Evolutionary conservation across 92 coral and sea anemone species (phyloP), one percentile per base, ranked within the genome.

Genomic region (Isaurus tuberculatus): DNA sequence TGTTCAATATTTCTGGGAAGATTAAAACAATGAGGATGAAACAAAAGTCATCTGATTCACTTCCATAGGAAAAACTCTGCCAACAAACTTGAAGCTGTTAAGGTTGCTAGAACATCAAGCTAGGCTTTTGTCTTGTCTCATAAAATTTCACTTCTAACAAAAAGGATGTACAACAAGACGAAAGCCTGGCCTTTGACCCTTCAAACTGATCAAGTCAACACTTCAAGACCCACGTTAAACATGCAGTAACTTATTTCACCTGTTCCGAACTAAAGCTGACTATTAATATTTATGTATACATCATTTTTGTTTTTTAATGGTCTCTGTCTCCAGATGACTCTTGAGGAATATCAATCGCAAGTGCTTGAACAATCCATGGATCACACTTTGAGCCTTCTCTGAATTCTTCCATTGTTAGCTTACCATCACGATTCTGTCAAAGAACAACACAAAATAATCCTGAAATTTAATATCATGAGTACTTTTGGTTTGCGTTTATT

Each of bases 341-440:
- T 27, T 91, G 94, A 6, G 97, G 97, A 11, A 93, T 84, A 78
- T 95, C 97, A 61, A 95, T 94, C 15, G 98, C 95, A 28, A 95
- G 70, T 19, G 98, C 98, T 69, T 95, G 98, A 7, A 95, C 98
- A 26, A 95, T 95, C 93, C 98, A 94, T 0, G 98, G 98, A 70
- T 95, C 98, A 77, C 98, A 90, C 80, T 95, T 95, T 33, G 98
- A 95, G 4, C 98, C 98, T 72, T 95, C 98, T 17, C 98, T 87
- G 46, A 95, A 95, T 75, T 95, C 98, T 74, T 95, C 98, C 95
- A 95, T 88, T 8, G 98, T 94, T 33, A 95, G 78, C 55, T 85
- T 92, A 22, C 97, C 98, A 79, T 95, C 98, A 20, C 91, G 88
- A 82, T 95, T 95, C 98, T 95, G 73, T 23, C 83, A 60, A 49